Evolutionary conservation across 2,888 invertebrate genomes (phyloP), one percentile per base, ranked within the genome.

Genomic region (Ashinkailepas kermadecensis): DNA sequence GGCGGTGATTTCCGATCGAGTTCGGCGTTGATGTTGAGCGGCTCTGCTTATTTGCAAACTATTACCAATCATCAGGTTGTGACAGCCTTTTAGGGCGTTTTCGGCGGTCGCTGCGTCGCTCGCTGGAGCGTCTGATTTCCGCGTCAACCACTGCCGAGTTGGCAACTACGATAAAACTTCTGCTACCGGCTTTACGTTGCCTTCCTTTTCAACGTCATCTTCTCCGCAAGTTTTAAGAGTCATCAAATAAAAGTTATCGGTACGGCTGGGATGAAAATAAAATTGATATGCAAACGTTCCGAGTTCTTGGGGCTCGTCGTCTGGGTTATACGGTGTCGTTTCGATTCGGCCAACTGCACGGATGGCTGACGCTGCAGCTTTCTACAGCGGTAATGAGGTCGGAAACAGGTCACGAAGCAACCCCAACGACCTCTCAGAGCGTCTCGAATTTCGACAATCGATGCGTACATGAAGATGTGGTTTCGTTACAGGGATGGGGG

Each of bases 11-110:
- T 39, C 39, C 39, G 39, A 4, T 39, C 39, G 39, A 39, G 39
- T 39, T 39, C 2, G 39, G 39, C 39, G 39, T 39, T 39, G 39
- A 39, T 39, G 39, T 39, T 39, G 39, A 39, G 39, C 67, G 70
- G 15, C 12, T 25, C 23, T 13, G 70, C 70, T 39, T 67, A 39
- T 70, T 70, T 70, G 39, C 70, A 70, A 70, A 70, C 15, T 70
- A 70, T 70, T 70, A 70, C 39, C 70, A 70, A 70, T 70, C 70
- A 39, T 70, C 70, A 70, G 70, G 25, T 70, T 70, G 39, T 70
- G 70, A 70, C 70, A 70, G 70, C 70, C 70, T 70, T 70, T 70
- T 70, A 70, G 15, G 12, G 13, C 70, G 70, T 39, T 39, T 39
- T 70, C 4, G 39, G 23, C 70, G 15, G 70, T 39, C 25, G 12